A percentile compares a stretch with the other conserved stretches of the same genome.
These are phyloP conservation scores for Crotalus tigris DNA, from an alignment of 2,113 vertebrate genomes.

Conservation along the genomic window DNA sequence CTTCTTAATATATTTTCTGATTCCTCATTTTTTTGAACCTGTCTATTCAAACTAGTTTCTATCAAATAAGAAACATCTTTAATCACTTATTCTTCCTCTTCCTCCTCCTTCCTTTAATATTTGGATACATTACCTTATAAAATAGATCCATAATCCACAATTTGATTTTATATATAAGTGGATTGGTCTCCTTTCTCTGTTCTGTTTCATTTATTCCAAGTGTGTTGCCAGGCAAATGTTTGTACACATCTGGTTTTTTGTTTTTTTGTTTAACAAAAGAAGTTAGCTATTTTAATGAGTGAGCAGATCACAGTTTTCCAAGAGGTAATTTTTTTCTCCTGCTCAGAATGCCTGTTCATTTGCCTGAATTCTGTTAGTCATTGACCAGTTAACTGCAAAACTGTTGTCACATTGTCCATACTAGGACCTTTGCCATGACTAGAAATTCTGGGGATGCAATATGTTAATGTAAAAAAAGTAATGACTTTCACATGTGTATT, in stretches of 20 bases:
- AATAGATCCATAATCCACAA: slow-evolving; percentile 1
- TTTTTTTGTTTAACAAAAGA: neutral
- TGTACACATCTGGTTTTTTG: neutral
- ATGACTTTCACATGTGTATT: neutral
- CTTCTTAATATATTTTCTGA: neutral
- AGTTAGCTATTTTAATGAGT: neutral
- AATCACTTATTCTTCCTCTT: neutral
- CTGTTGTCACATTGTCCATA: neutral
- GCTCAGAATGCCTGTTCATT: neutral
- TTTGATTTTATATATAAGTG: neutral
- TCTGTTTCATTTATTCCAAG: neutral
- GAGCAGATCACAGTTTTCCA: neutral
- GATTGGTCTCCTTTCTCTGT: neutral
- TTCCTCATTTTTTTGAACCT: neutral
- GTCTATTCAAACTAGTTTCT: neutral
- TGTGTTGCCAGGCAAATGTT: neutral
- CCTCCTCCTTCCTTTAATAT: neutral
- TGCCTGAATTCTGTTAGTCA: slow-evolving; percentile 1
- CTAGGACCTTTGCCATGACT: slow-evolving; percentile 1
- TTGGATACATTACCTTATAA: neutral
- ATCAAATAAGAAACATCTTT: neutral
- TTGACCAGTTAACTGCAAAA: slow-evolving; percentile 11
- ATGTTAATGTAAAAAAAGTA: neutral
- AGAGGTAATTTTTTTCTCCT: neutral
- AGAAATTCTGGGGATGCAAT: neutral